phyloP scores from a whole-genome alignment of 2,888 invertebrate species.

The Alloplasta piceator region DNA sequence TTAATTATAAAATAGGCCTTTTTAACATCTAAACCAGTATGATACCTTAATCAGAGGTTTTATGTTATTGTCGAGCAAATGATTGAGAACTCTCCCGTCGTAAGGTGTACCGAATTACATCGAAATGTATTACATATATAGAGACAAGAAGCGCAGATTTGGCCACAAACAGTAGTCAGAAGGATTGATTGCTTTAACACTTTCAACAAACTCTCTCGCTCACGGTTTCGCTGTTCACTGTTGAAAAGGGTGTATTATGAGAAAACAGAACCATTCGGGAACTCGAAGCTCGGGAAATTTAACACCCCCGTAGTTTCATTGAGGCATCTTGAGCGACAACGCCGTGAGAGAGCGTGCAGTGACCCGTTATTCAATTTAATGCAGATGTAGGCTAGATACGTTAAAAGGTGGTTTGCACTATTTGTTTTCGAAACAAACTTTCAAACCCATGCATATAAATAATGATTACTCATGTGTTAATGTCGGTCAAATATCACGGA shows the following conservation, averaged over 20 bases:
- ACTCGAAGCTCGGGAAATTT: conserved; percentile 7
- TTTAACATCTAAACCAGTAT: too few species aligned
- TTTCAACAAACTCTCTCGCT: conserved; percentile 34
- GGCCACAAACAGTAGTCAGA: conserved; percentile 25
- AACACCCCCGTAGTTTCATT: conserved; percentile 49
- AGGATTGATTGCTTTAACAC: conserved; percentile 44
- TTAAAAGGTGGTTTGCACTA: conserved; percentile 17
- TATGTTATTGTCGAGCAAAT: background rate
- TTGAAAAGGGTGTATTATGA: too few species aligned
- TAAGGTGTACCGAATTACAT: background rate
- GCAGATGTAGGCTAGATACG: background rate
- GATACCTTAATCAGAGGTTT: background rate
- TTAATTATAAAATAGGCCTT: too few species aligned
- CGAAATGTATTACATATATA: background rate
- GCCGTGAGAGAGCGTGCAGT: conserved; percentile 2
- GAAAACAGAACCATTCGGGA: background rate
- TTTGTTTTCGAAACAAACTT: conserved; percentile 17
- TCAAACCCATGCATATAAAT: background rate
- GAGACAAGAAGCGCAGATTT: conserved; percentile 24
- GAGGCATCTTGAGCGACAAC: conserved; percentile 20
- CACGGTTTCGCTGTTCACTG: background rate
- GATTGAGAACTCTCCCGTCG: background rate
- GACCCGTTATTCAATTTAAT: conserved; percentile 10
- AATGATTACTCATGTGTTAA: background rate
- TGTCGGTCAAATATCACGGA: background rate